Conservation (phyloP, 92 coral and sea anemone species). For the Chrysogorgia sp. region DNA sequence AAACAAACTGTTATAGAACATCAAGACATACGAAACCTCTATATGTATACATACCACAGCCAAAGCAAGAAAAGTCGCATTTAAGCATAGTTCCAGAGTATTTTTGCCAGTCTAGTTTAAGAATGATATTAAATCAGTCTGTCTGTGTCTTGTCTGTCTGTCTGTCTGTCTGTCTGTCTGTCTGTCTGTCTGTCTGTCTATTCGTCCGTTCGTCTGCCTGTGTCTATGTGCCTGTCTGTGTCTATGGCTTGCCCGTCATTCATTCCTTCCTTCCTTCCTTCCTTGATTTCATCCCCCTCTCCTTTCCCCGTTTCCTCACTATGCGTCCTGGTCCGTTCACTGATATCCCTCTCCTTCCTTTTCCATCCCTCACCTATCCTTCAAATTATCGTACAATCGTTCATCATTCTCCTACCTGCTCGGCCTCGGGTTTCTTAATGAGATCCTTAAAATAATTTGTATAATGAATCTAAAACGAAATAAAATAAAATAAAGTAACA, state of each 20-base stretch:
- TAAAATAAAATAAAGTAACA: too few relatives aligned
- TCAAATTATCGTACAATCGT: neutral
- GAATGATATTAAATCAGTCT: neutral
- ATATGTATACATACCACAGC: slow-evolving; percentile 65
- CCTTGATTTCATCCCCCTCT: too few relatives aligned
- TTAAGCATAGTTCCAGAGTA: slow-evolving; percentile 82
- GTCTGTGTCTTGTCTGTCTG: neutral
- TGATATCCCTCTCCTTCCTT: too few relatives aligned
- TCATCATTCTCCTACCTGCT: slow-evolving; percentile 69
- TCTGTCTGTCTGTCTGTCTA: neutral
- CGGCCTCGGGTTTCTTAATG: slow-evolving; percentile 63
- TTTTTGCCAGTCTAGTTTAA: slow-evolving; percentile 91
- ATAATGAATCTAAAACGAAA: slow-evolving; percentile 75
- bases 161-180: neutral
- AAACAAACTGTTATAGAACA: too few relatives aligned
- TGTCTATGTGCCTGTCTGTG: neutral
- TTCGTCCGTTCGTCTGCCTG: neutral
- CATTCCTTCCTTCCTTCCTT: too few relatives aligned
- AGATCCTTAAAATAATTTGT: slow-evolving; percentile 81
- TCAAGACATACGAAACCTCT: too few relatives aligned
- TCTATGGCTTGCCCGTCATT: neutral
- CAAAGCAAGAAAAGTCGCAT: slow-evolving; percentile 73
- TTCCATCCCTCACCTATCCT: neutral
- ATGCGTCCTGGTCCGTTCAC: too few relatives aligned
- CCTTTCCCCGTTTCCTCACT: neutral